Evolutionary conservation across 1,140 invertebrate species (phyloP), one percentile per base, ranked within the genome.

Genomic region (Solen grandis): DNA sequence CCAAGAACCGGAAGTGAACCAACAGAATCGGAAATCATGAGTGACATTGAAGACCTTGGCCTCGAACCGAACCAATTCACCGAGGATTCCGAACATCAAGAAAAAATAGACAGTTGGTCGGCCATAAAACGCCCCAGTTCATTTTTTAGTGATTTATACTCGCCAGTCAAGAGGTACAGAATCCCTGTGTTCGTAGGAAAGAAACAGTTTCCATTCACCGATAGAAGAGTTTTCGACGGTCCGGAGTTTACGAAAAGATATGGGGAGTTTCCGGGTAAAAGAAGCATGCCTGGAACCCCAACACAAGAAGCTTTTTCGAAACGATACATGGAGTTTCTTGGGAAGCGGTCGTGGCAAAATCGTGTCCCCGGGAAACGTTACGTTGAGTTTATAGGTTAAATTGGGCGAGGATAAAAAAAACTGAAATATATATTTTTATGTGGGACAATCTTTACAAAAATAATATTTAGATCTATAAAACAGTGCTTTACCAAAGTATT

Each of bases 291-390:
- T 13, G 14, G 22, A 54, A 13, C 13, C 46, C 14, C 50, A 10
- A 3, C 22, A 25, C 19, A 14, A 35, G 35, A 66, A 66, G 13
- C n/a, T 2, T 50, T 33, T 52, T 33, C 74, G 2, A 76, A 76
- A 38, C 41, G 74, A 35, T 76, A 76, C 41, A 76, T 76, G 74
- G 74, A 76, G 27, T 76, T 76, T 35, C 22, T 76, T 31, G 74
- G 74, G 33, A 76, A 76, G 33, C 25, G 74, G 5, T 27, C 73
- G 16, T n/a, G n/a, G n/a, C n/a, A n/a, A n/a, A n/a, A n/a, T n/a
- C n/a, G n/a, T n/a, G n/a, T n/a, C n/a, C n/a, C n/a, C n/a, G n/a
- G n/a, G n/a, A n/a, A n/a, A n/a, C n/a, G n/a, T n/a, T n/a, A n/a
- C n/a, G n/a, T n/a, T n/a, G n/a, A n/a, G n/a, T n/a, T n/a, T n/a